phyloP scores from a whole-genome alignment of 2,888 invertebrate genomes.

The Eilema caniola region DNA sequence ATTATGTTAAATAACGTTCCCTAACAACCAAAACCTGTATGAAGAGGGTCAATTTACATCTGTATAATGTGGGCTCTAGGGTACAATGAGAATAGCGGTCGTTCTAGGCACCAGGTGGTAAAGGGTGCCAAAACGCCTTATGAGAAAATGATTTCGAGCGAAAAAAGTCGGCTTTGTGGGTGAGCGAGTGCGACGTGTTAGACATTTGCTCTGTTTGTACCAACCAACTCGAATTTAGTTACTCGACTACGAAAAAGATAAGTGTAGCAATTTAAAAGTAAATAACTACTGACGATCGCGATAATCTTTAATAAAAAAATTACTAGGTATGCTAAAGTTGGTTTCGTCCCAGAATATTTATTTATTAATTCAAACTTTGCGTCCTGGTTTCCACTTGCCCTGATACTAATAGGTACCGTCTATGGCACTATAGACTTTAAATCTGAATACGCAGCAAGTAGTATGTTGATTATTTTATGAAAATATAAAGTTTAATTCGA shows the following conservation, averaged over 20 bases:
- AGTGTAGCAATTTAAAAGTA: background rate
- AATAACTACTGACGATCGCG: too few species aligned
- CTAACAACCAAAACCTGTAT: background rate
- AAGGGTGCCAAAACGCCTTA: background rate
- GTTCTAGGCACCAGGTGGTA: background rate
- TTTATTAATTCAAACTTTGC: too few species aligned
- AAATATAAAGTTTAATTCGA: too few species aligned
- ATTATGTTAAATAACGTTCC: background rate
- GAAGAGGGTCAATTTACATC: background rate
- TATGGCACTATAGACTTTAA: too few species aligned
- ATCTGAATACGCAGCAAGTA: too few species aligned
- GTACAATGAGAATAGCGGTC: background rate
- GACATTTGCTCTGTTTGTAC: background rate
- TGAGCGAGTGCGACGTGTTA: background rate
- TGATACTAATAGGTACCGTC: too few species aligned
- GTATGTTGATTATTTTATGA: too few species aligned
- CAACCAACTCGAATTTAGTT: too few species aligned
- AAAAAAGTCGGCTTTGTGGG: background rate
- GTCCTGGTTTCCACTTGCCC: too few species aligned
- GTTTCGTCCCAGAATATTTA: too few species aligned
- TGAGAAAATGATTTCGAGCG: slow-evolving; percentile 2
- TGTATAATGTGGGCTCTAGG: background rate
- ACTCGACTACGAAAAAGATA: background rate
- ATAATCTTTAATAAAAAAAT: too few species aligned
- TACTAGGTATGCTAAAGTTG: too few species aligned